These are phyloP conservation scores for Aphelinus atriplicis DNA, from an alignment of 1,140 invertebrate species.

Conservation along the genomic window DNA sequence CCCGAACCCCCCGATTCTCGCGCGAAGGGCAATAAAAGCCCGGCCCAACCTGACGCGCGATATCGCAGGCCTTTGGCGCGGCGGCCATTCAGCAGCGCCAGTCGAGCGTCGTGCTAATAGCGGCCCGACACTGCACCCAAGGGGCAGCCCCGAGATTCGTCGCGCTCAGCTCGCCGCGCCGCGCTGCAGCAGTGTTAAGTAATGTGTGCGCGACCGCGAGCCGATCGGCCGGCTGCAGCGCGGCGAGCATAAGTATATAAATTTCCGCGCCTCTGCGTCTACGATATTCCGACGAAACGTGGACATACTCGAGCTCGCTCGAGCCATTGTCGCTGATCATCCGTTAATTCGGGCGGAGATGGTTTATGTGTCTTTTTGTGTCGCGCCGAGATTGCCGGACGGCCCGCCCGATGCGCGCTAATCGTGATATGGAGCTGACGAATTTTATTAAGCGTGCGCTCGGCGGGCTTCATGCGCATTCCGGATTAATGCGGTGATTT, in stretches of 20 bases:
- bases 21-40: constrained; percentile 27
- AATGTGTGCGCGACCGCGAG: not conserved
- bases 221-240: constrained; percentile 7
- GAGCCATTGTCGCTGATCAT: no score
- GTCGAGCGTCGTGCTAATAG: constrained; percentile 39
- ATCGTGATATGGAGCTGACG: no score
- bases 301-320: not conserved
- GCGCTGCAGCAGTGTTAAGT: not conserved
- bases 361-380: no score
- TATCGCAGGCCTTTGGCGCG: no score
- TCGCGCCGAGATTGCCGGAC: no score
- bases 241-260: constrained; percentile 8
- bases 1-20: no score
- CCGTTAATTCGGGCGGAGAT: no score
- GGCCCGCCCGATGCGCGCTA: no score
- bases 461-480: no score
- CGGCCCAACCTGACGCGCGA: constrained; percentile 28
- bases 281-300: constrained; percentile 21
- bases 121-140: not conserved
- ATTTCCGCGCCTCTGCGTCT: constrained; percentile 27
- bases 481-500: no score
- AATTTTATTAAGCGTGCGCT: no score
- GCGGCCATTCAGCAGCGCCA: constrained; percentile 27
- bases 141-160: constrained; percentile 21
- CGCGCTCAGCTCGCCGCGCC: constrained; percentile 8